phyloP scores from a whole-genome alignment of 1,140 invertebrate species.

The Drosophila simulans region DNA sequence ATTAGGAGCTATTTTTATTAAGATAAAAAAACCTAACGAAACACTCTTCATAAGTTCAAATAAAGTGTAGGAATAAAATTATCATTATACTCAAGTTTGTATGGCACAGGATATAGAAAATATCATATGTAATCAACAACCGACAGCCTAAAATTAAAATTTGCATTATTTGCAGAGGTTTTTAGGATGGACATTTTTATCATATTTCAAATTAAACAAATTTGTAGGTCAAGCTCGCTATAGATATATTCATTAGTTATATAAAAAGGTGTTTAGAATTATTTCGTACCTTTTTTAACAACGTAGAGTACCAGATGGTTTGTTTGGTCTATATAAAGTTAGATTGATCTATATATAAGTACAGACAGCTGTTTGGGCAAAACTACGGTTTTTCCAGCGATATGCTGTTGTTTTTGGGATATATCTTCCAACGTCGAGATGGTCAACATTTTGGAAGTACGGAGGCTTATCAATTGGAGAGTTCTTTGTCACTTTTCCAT shows the following conservation, averaged over 20 bases:
- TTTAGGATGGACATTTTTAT: not conserved
- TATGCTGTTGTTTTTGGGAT: not conserved
- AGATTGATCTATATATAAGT: constrained; percentile 17
- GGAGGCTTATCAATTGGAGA: not conserved
- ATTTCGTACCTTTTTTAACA: constrained; percentile 18
- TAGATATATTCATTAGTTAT: too few species aligned
- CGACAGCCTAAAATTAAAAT: not conserved
- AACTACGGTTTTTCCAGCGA: not conserved
- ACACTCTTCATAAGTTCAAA: too few species aligned
- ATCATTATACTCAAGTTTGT: too few species aligned
- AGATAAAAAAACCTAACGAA: not conserved
- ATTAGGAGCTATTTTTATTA: too few species aligned
- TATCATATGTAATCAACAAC: not conserved
- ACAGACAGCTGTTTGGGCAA: not conserved
- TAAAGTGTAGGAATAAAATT: too few species aligned
- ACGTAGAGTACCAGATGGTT: not conserved
- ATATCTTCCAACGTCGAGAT: constrained; percentile 1
- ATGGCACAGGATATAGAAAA: not conserved
- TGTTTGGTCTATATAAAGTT: not conserved
- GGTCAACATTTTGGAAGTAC: not conserved
- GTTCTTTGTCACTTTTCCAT: not conserved
- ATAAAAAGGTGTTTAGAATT: not conserved
- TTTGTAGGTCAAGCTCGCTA: not conserved
- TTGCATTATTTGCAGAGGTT: not conserved
- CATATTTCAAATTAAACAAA: not conserved